Conservation (phyloP, 2,113 vertebrate species). For the Sceloporus undulatus region DNA sequence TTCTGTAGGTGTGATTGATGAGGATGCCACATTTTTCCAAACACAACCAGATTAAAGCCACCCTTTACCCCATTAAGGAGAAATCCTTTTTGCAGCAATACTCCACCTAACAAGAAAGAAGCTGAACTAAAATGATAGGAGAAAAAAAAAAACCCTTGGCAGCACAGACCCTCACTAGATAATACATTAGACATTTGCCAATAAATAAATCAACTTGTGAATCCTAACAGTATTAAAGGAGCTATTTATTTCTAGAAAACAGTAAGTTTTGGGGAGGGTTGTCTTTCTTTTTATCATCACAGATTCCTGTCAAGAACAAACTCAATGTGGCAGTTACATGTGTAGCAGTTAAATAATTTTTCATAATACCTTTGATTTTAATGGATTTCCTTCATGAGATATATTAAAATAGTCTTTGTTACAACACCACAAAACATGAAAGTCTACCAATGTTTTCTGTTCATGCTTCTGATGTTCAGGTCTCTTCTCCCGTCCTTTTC, state of each 20-base stretch:
- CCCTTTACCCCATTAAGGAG: background rate
- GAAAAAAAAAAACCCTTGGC: background rate
- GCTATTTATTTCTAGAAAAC: background rate
- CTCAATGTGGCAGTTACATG: slow-evolving; percentile 7
- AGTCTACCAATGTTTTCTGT: slow-evolving; percentile 13
- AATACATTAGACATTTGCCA: too few relatives aligned
- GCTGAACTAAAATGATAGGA: background rate
- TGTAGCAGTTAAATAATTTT: background rate
- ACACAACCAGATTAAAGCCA: background rate
- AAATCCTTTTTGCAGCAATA: background rate
- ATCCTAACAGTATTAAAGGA: background rate
- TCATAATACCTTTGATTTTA: background rate
- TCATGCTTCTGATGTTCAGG: background rate
- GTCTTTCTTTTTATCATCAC: too few relatives aligned
- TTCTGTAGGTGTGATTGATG: too few relatives aligned
- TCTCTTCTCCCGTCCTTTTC: background rate
- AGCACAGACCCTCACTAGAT: background rate
- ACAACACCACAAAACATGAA: fast-evolving
- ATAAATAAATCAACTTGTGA: background rate
- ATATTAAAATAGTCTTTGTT: background rate
- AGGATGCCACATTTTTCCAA: background rate
- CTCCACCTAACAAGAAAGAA: background rate
- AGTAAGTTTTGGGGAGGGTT: background rate
- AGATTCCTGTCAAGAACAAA: slow-evolving; percentile 10
- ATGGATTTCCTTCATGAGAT: slow-evolving; percentile 3